Percentiles rank a stretch among this genome's conserved stretches.
phyloP scores from a whole-genome alignment of 2,113 vertebrate species.

The Gobius niger region DNA sequence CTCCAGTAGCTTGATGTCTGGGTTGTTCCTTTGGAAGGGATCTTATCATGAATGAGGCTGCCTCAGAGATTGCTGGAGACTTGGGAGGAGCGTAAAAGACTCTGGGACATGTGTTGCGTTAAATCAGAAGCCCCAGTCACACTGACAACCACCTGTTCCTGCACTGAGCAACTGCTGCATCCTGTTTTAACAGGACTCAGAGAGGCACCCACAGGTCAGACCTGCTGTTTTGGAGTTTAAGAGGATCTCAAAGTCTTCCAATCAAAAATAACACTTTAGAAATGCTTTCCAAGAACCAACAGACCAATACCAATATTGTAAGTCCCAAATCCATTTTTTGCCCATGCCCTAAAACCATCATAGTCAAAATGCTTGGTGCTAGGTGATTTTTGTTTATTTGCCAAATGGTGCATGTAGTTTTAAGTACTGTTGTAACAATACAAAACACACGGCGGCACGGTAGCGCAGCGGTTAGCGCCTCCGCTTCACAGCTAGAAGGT shows the following conservation, averaged over 20 bases:
- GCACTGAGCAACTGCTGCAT: conserved; percentile 52
- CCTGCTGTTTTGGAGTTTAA: neutral
- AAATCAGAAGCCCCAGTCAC: conserved; percentile 47
- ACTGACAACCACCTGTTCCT: conserved; percentile 62
- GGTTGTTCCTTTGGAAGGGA: conserved; percentile 12
- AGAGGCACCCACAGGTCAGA: neutral
- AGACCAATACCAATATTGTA: too few species aligned
- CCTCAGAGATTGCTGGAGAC: neutral
- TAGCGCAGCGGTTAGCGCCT: too few species aligned
- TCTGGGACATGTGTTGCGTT: conserved; percentile 32
- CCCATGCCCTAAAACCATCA: too few species aligned
- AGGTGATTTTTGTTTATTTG: too few species aligned
- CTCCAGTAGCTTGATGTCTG: conserved; percentile 17
- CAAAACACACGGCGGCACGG: too few species aligned
- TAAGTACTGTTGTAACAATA: too few species aligned
- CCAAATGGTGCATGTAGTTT: too few species aligned
- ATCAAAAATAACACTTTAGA: too few species aligned
- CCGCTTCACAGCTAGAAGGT: too few species aligned
- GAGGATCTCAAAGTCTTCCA: neutral
- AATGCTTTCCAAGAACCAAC: too few species aligned
- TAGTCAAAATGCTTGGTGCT: too few species aligned
- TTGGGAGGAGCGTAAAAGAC: conserved; percentile 29
- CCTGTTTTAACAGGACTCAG: conserved; percentile 26
- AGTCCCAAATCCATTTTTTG: too few species aligned
- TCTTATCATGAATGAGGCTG: conserved; percentile 6